These are phyloP conservation scores for Natator depressus DNA, from an alignment of 2,113 vertebrate species.

Conservation along the genomic window DNA sequence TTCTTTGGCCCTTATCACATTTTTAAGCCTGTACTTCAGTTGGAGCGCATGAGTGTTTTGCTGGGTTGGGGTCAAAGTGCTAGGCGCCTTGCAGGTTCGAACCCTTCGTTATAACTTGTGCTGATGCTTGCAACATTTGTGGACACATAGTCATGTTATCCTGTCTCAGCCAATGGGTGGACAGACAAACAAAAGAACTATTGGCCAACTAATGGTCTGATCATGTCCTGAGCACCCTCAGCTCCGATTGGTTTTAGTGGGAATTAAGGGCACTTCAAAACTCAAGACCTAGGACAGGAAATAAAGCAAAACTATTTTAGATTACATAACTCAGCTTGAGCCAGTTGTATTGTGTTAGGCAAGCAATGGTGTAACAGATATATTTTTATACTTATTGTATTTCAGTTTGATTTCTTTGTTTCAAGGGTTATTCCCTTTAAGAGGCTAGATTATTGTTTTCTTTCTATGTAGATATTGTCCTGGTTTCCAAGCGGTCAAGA, in stretches of 20 bases:
- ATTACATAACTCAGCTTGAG: background rate
- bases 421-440: background rate
- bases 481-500: background rate
- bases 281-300: background rate
- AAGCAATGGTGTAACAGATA: background rate
- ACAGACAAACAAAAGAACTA: background rate
- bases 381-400: background rate
- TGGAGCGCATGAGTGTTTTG: background rate
- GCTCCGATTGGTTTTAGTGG: background rate
- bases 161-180: background rate
- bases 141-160: background rate
- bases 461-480: background rate
- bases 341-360: background rate
- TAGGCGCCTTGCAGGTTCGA: background rate
- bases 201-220: background rate
- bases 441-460: background rate
- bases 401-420: background rate
- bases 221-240: background rate
- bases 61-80: background rate
- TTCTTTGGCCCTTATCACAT: background rate
- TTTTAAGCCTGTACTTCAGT: background rate
- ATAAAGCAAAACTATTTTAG: background rate
- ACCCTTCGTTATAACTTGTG: fast-evolving
- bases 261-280: background rate
- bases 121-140: background rate